Evolutionary conservation across 2,888 invertebrate genomes (phyloP).

Genomic region (Spialia ferax): DNA sequence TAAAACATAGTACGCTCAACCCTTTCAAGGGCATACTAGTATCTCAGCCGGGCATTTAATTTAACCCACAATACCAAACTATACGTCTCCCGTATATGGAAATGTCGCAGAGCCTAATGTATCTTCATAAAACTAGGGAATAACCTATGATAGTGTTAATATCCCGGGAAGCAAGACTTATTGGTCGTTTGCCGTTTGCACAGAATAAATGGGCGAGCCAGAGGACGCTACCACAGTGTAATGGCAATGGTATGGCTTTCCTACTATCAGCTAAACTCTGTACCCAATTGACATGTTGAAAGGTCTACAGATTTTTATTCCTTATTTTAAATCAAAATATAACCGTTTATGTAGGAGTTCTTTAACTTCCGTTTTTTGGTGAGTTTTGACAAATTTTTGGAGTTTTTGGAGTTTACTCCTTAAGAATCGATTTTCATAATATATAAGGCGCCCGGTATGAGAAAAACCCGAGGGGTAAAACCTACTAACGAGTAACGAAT

Average conservation of each 20-base stretch:
- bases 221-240: constrained; percentile 26
- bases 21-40: not conserved
- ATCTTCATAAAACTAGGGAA: constrained; percentile 83
- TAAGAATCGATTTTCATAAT: too few relatives aligned
- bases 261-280: not conserved
- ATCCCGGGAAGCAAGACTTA: constrained; percentile 84
- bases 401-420: too few relatives aligned
- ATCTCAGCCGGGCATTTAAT: constrained; percentile 13
- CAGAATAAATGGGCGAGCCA: constrained; percentile 76
- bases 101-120: constrained; percentile 76
- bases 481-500: too few relatives aligned
- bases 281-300: not conserved
- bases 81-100: constrained; percentile 61
- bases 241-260: constrained; percentile 6
- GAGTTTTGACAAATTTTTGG: too few relatives aligned
- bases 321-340: too few relatives aligned
- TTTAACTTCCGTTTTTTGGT: too few relatives aligned
- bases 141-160: constrained; percentile 86
- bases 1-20: not conserved
- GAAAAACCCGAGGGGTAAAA: too few relatives aligned
- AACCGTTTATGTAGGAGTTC: too few relatives aligned
- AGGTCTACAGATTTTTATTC: too few relatives aligned
- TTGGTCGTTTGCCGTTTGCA: constrained; percentile 83
- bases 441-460: too few relatives aligned
- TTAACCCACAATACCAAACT: constrained; percentile 25